These are phyloP conservation scores for Eulacestoma nigropectus DNA, from an alignment of 2,113 vertebrate species.

Conservation along the genomic window DNA sequence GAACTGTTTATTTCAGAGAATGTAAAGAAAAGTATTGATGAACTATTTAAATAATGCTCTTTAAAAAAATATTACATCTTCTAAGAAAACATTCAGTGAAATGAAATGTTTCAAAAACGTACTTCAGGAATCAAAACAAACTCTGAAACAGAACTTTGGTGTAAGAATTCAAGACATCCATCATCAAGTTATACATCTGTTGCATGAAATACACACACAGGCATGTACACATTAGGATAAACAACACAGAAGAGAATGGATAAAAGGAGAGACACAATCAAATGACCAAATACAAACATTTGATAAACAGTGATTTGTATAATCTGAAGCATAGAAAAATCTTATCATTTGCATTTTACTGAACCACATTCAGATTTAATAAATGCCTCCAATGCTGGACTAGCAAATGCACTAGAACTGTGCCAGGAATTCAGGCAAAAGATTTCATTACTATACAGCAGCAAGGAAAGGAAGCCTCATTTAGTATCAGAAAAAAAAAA, in stretches of 20 bases:
- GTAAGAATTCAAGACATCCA: neutral
- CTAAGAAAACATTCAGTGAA: neutral
- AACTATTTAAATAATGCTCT: neutral
- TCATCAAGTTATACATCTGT: neutral
- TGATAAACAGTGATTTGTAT: neutral
- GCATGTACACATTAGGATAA: slow-evolving; percentile 53
- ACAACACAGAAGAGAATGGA: neutral
- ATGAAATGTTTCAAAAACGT: neutral
- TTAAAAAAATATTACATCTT: neutral
- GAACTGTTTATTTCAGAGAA: neutral
- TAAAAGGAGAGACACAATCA: neutral
- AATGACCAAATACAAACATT: neutral
- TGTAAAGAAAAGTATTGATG: neutral
- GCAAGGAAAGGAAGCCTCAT: neutral
- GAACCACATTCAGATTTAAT: neutral
- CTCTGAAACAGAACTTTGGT: neutral
- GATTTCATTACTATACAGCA: neutral
- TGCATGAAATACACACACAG: slow-evolving; percentile 20
- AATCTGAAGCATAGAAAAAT: neutral
- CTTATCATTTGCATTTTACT: neutral
- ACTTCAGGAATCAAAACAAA: neutral
- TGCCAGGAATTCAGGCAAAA: neutral
- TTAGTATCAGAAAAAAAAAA: neutral
- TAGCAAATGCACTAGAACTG: neutral
- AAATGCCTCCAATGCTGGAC: neutral